Percentiles rank a stretch among this genome's conserved stretches.
Evolutionary conservation across 1,140 invertebrate genomes (phyloP).

Genomic region (Hirudo medicinalis): DNA sequence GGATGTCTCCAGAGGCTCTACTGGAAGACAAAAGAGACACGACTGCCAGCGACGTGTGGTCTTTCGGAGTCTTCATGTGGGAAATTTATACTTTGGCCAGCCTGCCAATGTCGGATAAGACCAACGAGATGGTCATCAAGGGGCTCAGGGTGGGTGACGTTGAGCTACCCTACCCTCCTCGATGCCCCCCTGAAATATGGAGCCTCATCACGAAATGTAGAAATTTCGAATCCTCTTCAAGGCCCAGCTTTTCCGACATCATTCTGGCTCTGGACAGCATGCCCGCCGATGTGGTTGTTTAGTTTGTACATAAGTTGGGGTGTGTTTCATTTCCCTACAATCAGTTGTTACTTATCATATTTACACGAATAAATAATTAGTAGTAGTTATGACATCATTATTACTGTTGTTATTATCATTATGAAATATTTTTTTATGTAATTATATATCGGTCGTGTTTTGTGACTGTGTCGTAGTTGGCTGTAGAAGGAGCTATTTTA

Average conservation of each 20-base stretch:
- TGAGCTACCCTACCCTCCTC: slow-evolving; percentile 21
- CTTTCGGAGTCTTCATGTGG: slow-evolving; percentile 38
- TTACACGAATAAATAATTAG: no score
- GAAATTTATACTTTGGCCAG: slow-evolving; percentile 37
- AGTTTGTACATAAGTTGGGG: neutral
- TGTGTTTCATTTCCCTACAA: no score
- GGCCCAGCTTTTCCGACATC: slow-evolving; percentile 14
- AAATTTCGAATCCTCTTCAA: neutral
- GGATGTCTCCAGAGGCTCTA: slow-evolving; percentile 74
- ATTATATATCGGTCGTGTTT: no score
- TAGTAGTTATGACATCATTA: no score
- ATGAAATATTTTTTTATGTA: no score
- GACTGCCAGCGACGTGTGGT: slow-evolving; percentile 37
- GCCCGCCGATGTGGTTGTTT: neutral
- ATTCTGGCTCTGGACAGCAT: neutral
- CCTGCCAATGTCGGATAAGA: slow-evolving; percentile 31
- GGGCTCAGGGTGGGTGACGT: slow-evolving; percentile 30
- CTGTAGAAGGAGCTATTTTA: no score
- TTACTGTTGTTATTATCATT: no score
- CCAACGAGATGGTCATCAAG: slow-evolving; percentile 50
- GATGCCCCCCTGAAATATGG: slow-evolving; percentile 1
- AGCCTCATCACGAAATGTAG: slow-evolving; percentile 4
- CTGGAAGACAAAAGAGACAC: slow-evolving; percentile 54
- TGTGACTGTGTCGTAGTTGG: no score
- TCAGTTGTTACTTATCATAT: no score